These are phyloP conservation scores for Brachionus paranguensis DNA, from an alignment of 1,140 invertebrate genomes.

Conservation along the genomic window DNA sequence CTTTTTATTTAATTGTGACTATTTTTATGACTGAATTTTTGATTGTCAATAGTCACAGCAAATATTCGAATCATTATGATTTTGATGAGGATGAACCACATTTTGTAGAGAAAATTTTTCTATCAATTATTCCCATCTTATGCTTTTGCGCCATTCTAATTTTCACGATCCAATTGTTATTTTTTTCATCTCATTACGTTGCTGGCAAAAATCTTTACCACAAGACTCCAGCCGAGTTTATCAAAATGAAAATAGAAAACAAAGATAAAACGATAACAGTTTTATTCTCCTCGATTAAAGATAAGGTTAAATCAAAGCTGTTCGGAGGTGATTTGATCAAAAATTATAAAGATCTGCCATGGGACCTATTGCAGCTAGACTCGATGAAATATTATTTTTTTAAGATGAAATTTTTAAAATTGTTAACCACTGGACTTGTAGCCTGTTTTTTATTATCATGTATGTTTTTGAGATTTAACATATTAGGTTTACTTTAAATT, in stretches of 20 bases:
- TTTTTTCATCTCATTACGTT: neutral
- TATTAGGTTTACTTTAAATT: neutral
- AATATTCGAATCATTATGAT: neutral
- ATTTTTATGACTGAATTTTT: conserved; percentile 1
- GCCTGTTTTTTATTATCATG: neutral
- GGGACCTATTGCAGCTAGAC: neutral
- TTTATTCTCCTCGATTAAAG: neutral
- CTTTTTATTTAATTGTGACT: neutral
- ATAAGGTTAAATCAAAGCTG: neutral
- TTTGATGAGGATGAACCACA: neutral
- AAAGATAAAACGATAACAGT: neutral
- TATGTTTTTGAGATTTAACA: neutral
- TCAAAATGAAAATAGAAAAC: neutral
- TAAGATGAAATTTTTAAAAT: conserved; percentile 26
- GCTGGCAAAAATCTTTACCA: neutral
- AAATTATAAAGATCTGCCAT: neutral
- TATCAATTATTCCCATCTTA: conserved; percentile 5
- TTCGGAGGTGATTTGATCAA: neutral
- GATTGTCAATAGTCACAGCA: neutral
- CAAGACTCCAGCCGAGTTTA: neutral
- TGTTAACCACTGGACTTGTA: neutral
- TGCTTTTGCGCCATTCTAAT: neutral
- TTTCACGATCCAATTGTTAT: neutral
- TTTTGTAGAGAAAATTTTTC: neutral
- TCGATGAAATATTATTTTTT: conserved; percentile 19